Evolutionary conservation across 2,113 vertebrate species (phyloP).

Genomic region (Muscicapa adusta): DNA sequence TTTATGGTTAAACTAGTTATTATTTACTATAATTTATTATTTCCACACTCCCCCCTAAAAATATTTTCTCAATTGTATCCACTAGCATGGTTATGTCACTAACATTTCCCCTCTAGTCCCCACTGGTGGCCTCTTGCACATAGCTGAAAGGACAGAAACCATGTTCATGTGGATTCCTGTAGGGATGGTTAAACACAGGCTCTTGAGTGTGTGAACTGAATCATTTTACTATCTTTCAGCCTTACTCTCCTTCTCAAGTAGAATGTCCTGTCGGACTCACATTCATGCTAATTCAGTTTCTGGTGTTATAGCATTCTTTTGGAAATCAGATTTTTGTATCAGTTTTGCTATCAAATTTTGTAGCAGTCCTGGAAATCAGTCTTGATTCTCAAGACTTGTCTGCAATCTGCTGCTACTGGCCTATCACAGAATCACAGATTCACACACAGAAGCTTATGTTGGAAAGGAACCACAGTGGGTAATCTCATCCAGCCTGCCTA

Average conservation of each 20-base stretch:
- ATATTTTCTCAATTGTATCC: background rate
- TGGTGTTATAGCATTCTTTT: background rate
- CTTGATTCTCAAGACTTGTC: background rate
- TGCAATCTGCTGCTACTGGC: background rate
- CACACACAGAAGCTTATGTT: background rate
- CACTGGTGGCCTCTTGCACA: background rate
- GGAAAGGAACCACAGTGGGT: background rate
- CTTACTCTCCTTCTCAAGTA: rapidly evolving
- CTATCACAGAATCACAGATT: background rate
- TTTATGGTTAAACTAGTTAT: background rate
- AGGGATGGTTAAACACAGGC: background rate
- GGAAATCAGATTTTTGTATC: too few species aligned
- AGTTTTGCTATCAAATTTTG: too few species aligned
- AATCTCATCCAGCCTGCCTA: background rate
- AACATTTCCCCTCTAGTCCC: background rate
- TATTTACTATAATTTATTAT: background rate
- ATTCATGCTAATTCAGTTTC: background rate
- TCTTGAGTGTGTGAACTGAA: background rate
- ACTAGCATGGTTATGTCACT: rapidly evolving
- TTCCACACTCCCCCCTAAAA: rapidly evolving
- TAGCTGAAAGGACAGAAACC: background rate
- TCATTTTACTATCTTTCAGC: background rate
- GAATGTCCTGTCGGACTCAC: rapidly evolving
- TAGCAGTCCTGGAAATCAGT: background rate
- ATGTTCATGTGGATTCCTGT: background rate